These are phyloP conservation scores for Cladorhizidae sp. DNA, from an alignment of 37 sponge, comb jelly and placozoan species.

Conservation along the genomic window DNA sequence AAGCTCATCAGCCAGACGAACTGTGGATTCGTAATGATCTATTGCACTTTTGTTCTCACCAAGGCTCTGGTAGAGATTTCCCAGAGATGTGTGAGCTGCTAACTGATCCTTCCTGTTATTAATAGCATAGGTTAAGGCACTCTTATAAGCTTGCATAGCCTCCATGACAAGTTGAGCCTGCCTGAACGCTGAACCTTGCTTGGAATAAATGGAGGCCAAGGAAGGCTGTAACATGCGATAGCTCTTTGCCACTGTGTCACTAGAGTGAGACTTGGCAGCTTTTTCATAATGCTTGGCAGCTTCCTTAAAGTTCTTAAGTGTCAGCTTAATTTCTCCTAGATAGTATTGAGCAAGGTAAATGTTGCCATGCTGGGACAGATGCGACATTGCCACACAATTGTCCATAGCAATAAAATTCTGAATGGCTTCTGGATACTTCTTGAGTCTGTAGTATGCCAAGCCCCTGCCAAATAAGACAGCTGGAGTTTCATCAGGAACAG, in stretches of 20 bases:
- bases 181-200: slow-evolving; percentile 32
- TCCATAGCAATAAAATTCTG: slow-evolving; percentile 9
- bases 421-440: slow-evolving; percentile 11
- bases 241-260: neutral
- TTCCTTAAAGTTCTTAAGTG: neutral
- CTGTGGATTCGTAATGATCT: slow-evolving; percentile 45
- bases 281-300: slow-evolving; percentile 29
- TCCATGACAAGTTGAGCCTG: slow-evolving; percentile 50
- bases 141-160: slow-evolving; percentile 43
- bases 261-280: slow-evolving; percentile 9
- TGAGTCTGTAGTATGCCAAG: slow-evolving; percentile 53
- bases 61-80: slow-evolving; percentile 63
- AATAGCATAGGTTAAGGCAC: slow-evolving; percentile 23
- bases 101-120: slow-evolving; percentile 35
- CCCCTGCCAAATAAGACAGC: slow-evolving; percentile 49
- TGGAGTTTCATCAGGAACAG: neutral
- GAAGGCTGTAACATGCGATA: slow-evolving; percentile 33
- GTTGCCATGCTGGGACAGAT: neutral
- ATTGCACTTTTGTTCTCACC: slow-evolving; percentile 56
- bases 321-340: slow-evolving; percentile 45
- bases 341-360: slow-evolving; percentile 40
- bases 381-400: neutral
- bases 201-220: slow-evolving; percentile 28
- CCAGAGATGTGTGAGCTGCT: slow-evolving; percentile 49
- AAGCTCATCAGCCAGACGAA: slow-evolving; percentile 36